Base-by-base conservation (phyloP, 2,888 invertebrate genomes). In the Amiota minor region DNA sequence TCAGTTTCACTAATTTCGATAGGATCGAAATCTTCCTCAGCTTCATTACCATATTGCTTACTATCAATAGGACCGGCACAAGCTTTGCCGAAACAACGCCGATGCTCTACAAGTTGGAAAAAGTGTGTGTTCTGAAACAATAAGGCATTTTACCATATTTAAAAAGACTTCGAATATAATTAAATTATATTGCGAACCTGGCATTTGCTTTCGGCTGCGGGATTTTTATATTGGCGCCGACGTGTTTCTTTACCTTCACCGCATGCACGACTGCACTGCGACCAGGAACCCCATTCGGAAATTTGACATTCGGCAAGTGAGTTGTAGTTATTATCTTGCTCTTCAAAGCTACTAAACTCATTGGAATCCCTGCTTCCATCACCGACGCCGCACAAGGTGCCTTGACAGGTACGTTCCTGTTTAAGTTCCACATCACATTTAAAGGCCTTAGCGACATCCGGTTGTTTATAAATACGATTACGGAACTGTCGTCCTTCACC, bases 271-370 rank as follows among this genome's bases (percentile, higher is more conserved):
- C 93, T 94, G 88, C 96, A 96, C 46, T 93, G 91, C 0, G 95
- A 93, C 95, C 95, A 96, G 70, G 91, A 91, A 1, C 93, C 92
- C 96, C 96, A 97, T 6, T 91, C 89, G 0, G 94, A 92, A 72
- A 95, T 89, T 9, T 93, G 93, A 84, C 96, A 96, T 77, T 93
- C 89, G 0, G 91, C 90, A 69, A 90, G 64, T 50, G 79, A 35
- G 86, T 74, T 75, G 23, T 76, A 45, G 8, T 23, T 20, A 1
- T 16, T n/a, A 11, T 49, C 49, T 50, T 23, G 67, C n/a, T 23
- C 12, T 53, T 68, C 67, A 35, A 53, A 50, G 16, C 16, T 23
- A 9, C 23, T 53, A 9, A 53, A 23, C 67, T 71, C 64, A 3
- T 62, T 53, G 10, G 14, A 64, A 20, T 35, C 35, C 11, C 46